Evolutionary conservation across 1,140 invertebrate species (phyloP), one percentile per base, ranked within the genome.

Genomic region (Achatina immaculata): DNA sequence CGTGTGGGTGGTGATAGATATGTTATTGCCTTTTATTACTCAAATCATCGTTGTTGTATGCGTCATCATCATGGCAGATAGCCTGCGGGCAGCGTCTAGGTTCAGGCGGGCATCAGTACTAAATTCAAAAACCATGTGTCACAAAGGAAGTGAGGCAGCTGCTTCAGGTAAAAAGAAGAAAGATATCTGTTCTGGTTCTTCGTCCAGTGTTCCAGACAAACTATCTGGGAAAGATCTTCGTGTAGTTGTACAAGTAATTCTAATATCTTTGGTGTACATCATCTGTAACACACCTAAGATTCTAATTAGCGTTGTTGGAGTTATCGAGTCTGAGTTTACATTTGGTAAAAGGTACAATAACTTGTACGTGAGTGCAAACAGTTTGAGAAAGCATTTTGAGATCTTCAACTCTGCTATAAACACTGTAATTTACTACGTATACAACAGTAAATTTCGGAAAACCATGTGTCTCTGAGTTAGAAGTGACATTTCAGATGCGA

Each of bases 31-130:
- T 31, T 14, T 40, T 28, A 4, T 55, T 14, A 40, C 55, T 19
- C 42, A 77, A 34, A 1, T 77, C 51, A 65, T 77, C 28, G 36
- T 77, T 45, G 1, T 65, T 11, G 34, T 77, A 11, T 77, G 48
- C 28, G 24, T 77, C 28, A 1, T 77, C 3, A 19, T 77, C 11
- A 11, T 77, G 19, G n/a, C 34, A 0, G 2, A 19, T 24, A 62
- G 48, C n/a, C 55, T 77, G 19, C 28, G 48, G n/a, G 34, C 19
- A 21, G 74, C 74, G 1, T 38, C 31, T 14, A 38, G 38, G 4
- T 77, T 77, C 19, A 58, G 74, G 36, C 36, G 40, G 24, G 3
- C 19, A 38, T 51, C 11, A 9, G 11, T 6, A 1, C n/a, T n/a
- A n/a, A n/a, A n/a, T n/a, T n/a, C n/a, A n/a, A n/a, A n/a, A n/a